phyloP scores from a whole-genome alignment of 2,797 vertebrate species.

The Hyperoplus immaculatus region DNA sequence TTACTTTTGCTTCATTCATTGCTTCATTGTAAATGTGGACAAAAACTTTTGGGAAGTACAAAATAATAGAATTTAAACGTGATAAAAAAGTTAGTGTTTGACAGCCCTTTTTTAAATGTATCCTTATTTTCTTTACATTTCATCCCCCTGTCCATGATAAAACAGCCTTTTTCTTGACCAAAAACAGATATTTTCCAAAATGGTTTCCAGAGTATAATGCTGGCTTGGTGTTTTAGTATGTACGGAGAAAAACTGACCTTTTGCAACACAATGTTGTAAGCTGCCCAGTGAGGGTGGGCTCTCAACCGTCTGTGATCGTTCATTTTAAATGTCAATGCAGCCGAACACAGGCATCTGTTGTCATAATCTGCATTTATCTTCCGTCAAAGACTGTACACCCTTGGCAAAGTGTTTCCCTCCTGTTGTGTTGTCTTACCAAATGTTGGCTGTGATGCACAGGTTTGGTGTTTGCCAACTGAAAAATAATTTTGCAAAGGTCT shows the following conservation, averaged over 20 bases:
- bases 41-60: no score
- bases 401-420: not conserved
- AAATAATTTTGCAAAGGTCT: not conserved
- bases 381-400: not conserved
- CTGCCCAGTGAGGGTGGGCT: not conserved
- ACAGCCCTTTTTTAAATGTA: not conserved
- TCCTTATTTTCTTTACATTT: not conserved
- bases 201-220: not conserved
- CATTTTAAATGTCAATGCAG: conserved; percentile 1
- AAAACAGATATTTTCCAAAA: not conserved
- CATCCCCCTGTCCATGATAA: not conserved
- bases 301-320: not conserved
- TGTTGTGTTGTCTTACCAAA: not conserved
- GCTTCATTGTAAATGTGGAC: no score
- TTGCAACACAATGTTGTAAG: no score
- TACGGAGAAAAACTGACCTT: not conserved
- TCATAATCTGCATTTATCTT: conserved; percentile 1
- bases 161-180: not conserved
- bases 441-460: not conserved
- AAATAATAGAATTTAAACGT: no score
- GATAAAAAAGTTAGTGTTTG: no score
- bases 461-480: not conserved
- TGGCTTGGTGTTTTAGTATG: not conserved
- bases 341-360: not conserved
- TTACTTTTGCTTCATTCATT: no score